Evolutionary conservation across 2,888 invertebrate species (phyloP), one percentile per base, ranked within the genome.

Genomic region (Oithona nana): DNA sequence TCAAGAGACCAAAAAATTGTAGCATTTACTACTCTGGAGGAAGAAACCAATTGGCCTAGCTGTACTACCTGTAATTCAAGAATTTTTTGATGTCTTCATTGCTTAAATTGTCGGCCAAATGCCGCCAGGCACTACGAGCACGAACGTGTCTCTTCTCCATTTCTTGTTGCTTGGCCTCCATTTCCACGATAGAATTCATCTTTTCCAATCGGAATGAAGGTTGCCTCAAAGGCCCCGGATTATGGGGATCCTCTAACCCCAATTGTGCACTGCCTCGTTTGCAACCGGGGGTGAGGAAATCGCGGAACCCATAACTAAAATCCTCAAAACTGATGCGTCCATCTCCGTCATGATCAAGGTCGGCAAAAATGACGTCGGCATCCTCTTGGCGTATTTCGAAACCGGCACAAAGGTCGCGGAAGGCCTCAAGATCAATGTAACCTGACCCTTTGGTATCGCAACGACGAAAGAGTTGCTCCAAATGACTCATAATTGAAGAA

Each of bases 321-420:
- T 78, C 78, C 1, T 73, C 72, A 63, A 76, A 73, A 65, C 74
- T 75, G 64, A 78, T 77, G 62, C 71, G 68, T 0, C 77, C 78
- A 67, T 78, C 78, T 3, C 75, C 74, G 67, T 78, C 77, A 62
- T 72, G 72, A 67, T 78, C 78, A 61, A 78, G 69, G 66, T 77
- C 75, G 6, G 68, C 67, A 67, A 78, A 78, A 57, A 78, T 75
- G 28, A 72, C 72, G 63, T 73, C 71, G 1, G 77, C 71, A 64
- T 78, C 77, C 1, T 70, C 69, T n/a, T 54, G 55, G 1, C 66
- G 62, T 11, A 74, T 72, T 3, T 73, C 73, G 63, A 77, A 71
- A 39, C 74, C 74, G n/a, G 71, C 68, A 67, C 77, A 77, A n/a
- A 77, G 69, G 28, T 72, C 72, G 22, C 73, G 69, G 61, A 77